Percentiles rank a stretch among this genome's conserved stretches.
phyloP scores from a whole-genome alignment of 2,113 vertebrate genomes.

The Acinonyx jubatus region DNA sequence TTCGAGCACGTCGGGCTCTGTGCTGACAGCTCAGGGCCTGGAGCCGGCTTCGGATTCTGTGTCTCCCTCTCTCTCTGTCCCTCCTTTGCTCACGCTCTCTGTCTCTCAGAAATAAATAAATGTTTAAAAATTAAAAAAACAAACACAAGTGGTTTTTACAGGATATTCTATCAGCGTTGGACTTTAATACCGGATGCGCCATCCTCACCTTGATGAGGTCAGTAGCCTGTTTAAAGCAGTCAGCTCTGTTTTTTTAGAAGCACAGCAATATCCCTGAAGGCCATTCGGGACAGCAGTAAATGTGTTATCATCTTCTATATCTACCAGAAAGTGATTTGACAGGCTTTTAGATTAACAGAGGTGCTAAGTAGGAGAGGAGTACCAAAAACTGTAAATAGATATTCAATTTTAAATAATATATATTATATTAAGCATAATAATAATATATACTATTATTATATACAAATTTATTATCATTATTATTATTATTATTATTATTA shows the following conservation, averaged over 20 bases:
- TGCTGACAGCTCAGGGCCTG: no score
- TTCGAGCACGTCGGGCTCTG: no score
- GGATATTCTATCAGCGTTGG: neutral
- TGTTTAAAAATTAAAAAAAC: no score
- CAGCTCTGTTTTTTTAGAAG: neutral
- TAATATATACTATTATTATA: neutral
- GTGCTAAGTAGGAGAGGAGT: accelerated
- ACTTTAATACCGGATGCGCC: neutral
- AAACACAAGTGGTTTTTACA: neutral
- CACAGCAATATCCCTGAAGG: neutral
- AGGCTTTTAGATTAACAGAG: neutral
- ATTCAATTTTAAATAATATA: neutral
- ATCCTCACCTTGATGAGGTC: neutral
- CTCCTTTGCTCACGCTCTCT: no score
- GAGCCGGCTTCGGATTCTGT: no score
- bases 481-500: neutral
- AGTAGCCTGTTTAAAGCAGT: neutral
- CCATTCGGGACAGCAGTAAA: neutral
- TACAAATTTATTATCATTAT: neutral
- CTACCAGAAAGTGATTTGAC: neutral
- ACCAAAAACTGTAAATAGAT: neutral
- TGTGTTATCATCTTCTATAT: neutral
- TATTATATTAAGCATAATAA: neutral
- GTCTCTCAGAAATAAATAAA: no score
- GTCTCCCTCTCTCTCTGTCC: no score